A percentile compares a stretch with the other conserved stretches of the same genome.
Conservation (phyloP, 2,797 vertebrate genomes). For the Chaenodraco wilsoni region DNA sequence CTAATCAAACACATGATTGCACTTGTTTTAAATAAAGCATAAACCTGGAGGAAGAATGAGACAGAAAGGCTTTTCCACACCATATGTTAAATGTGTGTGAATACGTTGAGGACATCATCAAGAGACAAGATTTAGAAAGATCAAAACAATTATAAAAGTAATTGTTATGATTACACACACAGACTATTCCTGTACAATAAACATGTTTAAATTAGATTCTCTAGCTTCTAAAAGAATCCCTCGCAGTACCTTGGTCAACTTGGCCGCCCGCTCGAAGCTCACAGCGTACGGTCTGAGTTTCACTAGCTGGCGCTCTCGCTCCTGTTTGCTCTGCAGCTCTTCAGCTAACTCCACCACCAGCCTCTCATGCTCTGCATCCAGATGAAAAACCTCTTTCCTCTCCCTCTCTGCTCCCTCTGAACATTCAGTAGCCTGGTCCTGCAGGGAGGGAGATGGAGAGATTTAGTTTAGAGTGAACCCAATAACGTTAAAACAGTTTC, state of each 20-base stretch:
- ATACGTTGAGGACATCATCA: slow-evolving; percentile 5
- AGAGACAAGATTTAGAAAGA: neutral
- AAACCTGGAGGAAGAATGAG: neutral
- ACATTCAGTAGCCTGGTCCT: slow-evolving; percentile 78
- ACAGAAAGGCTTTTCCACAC: neutral
- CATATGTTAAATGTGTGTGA: slow-evolving; percentile 2
- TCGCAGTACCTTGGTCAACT: slow-evolving; percentile 76
- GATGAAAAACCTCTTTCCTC: slow-evolving; percentile 33
- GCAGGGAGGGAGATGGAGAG: neutral
- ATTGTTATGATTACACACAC: too few relatives aligned
- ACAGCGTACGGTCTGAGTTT: slow-evolving; percentile 67
- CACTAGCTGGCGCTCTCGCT: slow-evolving; percentile 65
- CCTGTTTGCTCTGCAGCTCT: slow-evolving; percentile 53
- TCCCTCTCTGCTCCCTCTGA: slow-evolving; percentile 60
- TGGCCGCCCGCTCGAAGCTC: slow-evolving; percentile 76
- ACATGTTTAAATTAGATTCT: neutral
- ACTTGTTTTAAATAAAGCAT: slow-evolving; percentile 1
- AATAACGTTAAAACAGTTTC: neutral
- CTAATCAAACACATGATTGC: neutral
- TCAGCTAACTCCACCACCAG: slow-evolving; percentile 1
- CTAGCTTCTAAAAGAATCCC: neutral
- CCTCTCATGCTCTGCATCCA: slow-evolving; percentile 46
- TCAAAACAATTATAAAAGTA: too few relatives aligned
- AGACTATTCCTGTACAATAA: neutral
- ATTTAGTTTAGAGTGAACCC: neutral